These are phyloP conservation scores for Craseonycteris thonglongyai DNA, from an alignment of 2,113 vertebrate species.

Conservation along the genomic window DNA sequence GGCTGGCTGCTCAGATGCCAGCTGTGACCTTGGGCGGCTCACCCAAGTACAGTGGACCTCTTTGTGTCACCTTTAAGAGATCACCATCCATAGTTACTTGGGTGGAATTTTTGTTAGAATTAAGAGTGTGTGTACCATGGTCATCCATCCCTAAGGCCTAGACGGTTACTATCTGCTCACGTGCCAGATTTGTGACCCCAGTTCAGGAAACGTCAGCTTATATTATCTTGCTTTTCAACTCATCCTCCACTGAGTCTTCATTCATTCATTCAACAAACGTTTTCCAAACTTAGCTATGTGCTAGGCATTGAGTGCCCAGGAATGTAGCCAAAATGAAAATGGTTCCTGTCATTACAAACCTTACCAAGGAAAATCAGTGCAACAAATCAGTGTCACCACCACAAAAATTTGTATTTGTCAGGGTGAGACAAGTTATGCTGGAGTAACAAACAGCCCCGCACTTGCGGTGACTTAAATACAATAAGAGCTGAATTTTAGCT, in stretches of 20 bases:
- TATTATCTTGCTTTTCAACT: not conserved
- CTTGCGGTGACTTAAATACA: rapidly evolving
- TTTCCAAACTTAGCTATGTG: not conserved
- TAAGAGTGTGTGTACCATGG: rapidly evolving
- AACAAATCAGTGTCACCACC: rapidly evolving
- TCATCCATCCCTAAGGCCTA: rapidly evolving
- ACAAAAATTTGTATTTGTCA: not conserved
- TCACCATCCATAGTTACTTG: not conserved
- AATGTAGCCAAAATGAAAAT: not conserved
- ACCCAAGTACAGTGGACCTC: rapidly evolving
- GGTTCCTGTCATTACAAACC: not conserved
- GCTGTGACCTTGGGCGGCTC: not conserved
- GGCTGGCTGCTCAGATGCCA: rapidly evolving
- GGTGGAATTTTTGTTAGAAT: not conserved
- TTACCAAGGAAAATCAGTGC: not conserved
- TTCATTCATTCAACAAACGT: not conserved
- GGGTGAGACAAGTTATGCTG: rapidly evolving
- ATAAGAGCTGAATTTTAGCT: not conserved
- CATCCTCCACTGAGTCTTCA: not conserved
- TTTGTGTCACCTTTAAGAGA: not conserved
- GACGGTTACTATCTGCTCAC: not conserved
- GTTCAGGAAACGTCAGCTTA: too few species aligned
- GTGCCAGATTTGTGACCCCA: rapidly evolving
- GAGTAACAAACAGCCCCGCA: not conserved
- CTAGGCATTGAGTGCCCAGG: not conserved